Evolutionary conservation across 2,888 invertebrate species (phyloP).

Genomic region (Rhopalosiphum nymphaeae): DNA sequence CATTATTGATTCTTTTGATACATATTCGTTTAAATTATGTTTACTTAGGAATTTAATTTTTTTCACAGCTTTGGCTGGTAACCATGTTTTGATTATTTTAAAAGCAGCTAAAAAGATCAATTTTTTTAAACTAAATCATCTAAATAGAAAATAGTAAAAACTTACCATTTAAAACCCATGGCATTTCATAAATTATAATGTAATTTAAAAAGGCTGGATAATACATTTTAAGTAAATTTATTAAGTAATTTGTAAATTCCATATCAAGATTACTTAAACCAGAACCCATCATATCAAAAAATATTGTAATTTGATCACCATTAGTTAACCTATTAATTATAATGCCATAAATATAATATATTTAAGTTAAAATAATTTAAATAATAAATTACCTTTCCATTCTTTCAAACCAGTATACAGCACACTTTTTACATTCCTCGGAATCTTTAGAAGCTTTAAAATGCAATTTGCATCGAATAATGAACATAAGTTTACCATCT

Average conservation of each 20-base stretch:
- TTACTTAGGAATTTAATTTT: slow-evolving; percentile 88
- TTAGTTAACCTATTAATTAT: slow-evolving; percentile 79
- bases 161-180: slow-evolving; percentile 88
- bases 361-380: slow-evolving; percentile 25
- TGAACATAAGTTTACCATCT: slow-evolving; percentile 82
- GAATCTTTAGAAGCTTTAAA: slow-evolving; percentile 82
- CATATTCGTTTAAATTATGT: slow-evolving; percentile 80
- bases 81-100: slow-evolving; percentile 87
- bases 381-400: slow-evolving; percentile 75
- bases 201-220: slow-evolving; percentile 91
- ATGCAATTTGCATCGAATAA: slow-evolving; percentile 86
- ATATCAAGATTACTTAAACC: slow-evolving; percentile 91
- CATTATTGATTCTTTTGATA: slow-evolving; percentile 82
- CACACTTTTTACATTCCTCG: slow-evolving; percentile 81
- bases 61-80: slow-evolving; percentile 90
- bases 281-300: slow-evolving; percentile 92
- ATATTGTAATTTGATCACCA: slow-evolving; percentile 83
- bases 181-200: slow-evolving; percentile 92
- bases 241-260: slow-evolving; percentile 90
- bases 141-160: not conserved
- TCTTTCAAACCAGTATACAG: slow-evolving; percentile 89
- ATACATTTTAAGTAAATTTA: slow-evolving; percentile 87
- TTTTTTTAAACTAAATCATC: slow-evolving; percentile 31
- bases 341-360: slow-evolving; percentile 68
- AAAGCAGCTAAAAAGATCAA: slow-evolving; percentile 80